Percentiles rank a stretch among this genome's conserved stretches.
These are phyloP conservation scores for Monoplex corrugatus DNA, from an alignment of 2,888 invertebrate species.

Conservation along the genomic window DNA sequence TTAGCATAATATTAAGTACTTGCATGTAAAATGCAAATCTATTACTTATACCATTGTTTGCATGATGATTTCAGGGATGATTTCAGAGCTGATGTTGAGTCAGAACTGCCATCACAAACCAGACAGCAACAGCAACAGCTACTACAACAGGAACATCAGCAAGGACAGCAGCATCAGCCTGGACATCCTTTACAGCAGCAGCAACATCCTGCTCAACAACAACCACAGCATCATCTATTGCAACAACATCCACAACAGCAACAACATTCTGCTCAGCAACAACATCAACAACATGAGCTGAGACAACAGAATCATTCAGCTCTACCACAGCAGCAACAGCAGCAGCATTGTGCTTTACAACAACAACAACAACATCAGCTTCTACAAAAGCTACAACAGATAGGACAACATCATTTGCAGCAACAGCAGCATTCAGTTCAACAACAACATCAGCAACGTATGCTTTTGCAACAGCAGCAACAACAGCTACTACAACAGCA, in stretches of 20 bases:
- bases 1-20: neutral
- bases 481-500: neutral
- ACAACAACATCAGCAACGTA: too few relatives aligned
- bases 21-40: neutral
- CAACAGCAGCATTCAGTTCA: neutral
- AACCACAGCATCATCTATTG: too few relatives aligned
- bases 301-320: neutral
- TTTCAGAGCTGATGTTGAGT: neutral
- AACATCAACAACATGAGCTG: neutral
- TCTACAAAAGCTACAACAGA: neutral
- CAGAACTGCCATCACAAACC: neutral
- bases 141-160: neutral
- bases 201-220: neutral
- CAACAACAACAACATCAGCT: constrained; percentile 2
- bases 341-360: neutral
- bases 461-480: too few relatives aligned
- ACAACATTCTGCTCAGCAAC: neutral
- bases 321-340: neutral
- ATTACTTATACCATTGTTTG: neutral
- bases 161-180: neutral
- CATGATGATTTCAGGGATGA: neutral
- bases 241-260: too few relatives aligned
- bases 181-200: neutral
- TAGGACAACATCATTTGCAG: neutral
- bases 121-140: neutral